Evolutionary conservation across 2,888 invertebrate species (phyloP), one percentile per base, ranked within the genome.

Genomic region (Tanytarsus gracilentus): DNA sequence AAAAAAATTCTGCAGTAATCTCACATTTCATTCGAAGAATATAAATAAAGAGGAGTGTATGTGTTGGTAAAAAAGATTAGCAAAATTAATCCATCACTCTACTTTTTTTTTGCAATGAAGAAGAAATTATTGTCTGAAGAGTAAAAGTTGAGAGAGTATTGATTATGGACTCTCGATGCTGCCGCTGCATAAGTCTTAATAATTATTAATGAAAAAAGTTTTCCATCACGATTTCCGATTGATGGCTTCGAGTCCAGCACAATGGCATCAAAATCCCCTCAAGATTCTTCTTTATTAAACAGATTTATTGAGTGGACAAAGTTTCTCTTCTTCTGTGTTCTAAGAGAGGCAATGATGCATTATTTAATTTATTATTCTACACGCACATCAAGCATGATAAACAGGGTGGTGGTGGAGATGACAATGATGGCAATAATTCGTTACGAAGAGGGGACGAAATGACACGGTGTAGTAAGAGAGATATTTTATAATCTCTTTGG

Each of bases 151-250:
- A 11, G 30, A 8, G 30, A 58, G 58, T 39, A 58, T 58, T 58
- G 58, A 58, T 58, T 58, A 56, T 39, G n/a, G n/a, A n/a, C n/a
- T n/a, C n/a, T n/a, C n/a, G n/a, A n/a, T 44, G 29, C 40, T 36
- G n/a, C 36, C 40, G 55, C 26, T 55, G 36, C 27, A 55, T 48
- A 58, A 48, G 58, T 50, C 60, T 58, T 58, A 60, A 60, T 60
- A 60, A 60, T 60, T 60, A 60, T 60, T 60, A 60, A 60, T 60
- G 60, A 60, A 60, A 60, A 60, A 60, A 60, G 27, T 60, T 60
- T 60, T 44, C 39, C 18, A 30, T 58, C 56, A 58, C 56, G 56
- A 58, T 58, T 58, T 58, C 44, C 56, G 56, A 44, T 40, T 39
- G 40, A 18, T 14, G 39, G 40, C 55, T 18, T 50, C 25, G 11